Base-by-base conservation (phyloP, 2,797 vertebrate genomes). In the Liparis tanakae region DNA sequence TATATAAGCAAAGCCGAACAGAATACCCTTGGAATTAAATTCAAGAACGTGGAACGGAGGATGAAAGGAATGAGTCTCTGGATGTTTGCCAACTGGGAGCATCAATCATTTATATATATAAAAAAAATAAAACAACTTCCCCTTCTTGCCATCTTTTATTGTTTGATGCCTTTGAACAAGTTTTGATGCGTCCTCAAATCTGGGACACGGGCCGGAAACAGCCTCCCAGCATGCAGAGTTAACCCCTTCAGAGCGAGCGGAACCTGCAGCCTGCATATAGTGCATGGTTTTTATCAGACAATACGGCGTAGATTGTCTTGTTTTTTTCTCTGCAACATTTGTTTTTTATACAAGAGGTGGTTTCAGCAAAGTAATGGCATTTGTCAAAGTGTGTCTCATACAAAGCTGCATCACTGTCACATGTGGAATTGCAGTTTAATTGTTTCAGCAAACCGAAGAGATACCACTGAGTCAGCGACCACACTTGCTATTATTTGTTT, bases 81-180 rank as follows among this genome's bases (percentile, higher is more conserved):
- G 79, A 78, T 79, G 72, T 80, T 81, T 76, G 70, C 83, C 86
- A 83, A 72, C 66, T 69, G 76, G 78, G 74, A 83, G 60, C 66
- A 66, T 90, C 86, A 89, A 86, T 87, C 85, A 87, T 80, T 80
- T 78, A 81, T 76, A 59, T 22, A 66, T 3, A 41, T 10, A 67
- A 72, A 71, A 75, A 78, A 72, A 81, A 77, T 67, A 68, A 78
- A 71, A 34, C 55, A 66, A 58, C 74, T 70, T 80, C 25, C 70
- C 76, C 33, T 54, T 73, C 65, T 73, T 70, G 62, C 69, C 67
- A 54, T 76, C 76, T 83, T 82, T 70, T 51, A 67, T 81, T 82
- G 79, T 87, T 74, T 85, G 79, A 86, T 64, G 81, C 43, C 78
- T 88, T 87, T 90, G 82, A 91, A 83, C 74, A 82, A 84, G 67